A percentile compares a stretch with the other conserved stretches of the same genome.
phyloP scores from a whole-genome alignment of 2,888 invertebrate species.

The Malthinus seriepunctatus region DNA sequence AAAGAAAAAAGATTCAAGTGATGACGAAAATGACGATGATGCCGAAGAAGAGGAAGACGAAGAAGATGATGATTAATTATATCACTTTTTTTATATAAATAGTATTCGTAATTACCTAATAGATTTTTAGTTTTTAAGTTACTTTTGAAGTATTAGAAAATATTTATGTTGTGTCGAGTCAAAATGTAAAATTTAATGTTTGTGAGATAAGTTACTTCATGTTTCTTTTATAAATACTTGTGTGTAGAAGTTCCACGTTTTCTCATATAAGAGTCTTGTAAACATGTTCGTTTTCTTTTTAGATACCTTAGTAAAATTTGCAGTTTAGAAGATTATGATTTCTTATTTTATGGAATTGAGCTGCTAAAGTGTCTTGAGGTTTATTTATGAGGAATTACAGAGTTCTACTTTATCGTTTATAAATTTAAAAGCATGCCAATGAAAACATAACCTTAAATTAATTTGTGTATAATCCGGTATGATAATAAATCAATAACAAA shows the following conservation, averaged over 20 bases:
- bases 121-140: slow-evolving; percentile 2
- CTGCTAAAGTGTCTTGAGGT: no score
- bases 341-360: no score
- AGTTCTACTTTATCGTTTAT: no score
- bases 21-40: background rate
- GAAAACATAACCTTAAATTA: no score
- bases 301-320: no score
- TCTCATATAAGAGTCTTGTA: slow-evolving; percentile 1
- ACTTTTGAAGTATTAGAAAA: background rate
- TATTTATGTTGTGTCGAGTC: background rate
- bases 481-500: no score
- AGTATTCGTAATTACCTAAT: background rate
- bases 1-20: background rate
- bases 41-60: slow-evolving; percentile 1
- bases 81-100: slow-evolving; percentile 1
- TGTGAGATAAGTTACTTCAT: background rate
- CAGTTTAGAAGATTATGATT: no score
- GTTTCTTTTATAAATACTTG: no score
- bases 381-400: no score
- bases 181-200: slow-evolving; percentile 2
- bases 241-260: background rate
- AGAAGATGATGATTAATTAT: background rate
- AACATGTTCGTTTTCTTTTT: background rate
- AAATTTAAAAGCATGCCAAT: no score
- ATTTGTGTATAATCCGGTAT: no score